A percentile compares a stretch with the other conserved stretches of the same genome.
phyloP scores from a whole-genome alignment of 2,888 invertebrate species.

The Tiliacea aurago region DNA sequence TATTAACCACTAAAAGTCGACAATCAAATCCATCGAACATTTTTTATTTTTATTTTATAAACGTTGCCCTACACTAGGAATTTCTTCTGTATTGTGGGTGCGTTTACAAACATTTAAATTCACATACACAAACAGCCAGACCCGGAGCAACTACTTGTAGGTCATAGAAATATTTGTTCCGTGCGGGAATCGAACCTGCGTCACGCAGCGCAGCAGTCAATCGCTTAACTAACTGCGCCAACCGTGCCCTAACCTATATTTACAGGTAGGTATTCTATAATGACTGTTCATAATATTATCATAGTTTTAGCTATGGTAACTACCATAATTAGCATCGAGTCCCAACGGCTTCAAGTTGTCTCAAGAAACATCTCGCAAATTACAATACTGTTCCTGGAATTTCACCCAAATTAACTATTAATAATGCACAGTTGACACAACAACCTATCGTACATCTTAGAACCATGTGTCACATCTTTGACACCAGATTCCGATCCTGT shows the following conservation, averaged over 20 bases:
- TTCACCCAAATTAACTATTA: conserved; percentile 24
- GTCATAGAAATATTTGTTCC: too few relatives aligned
- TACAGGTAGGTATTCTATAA: not conserved
- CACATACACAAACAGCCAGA: too few relatives aligned
- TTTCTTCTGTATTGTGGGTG: too few relatives aligned
- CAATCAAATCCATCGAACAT: not conserved
- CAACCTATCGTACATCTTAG: conserved; percentile 41
- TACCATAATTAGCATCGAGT: not conserved
- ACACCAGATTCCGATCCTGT: conserved; percentile 59
- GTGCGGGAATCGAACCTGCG: too few relatives aligned
- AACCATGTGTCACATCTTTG: conserved; percentile 60
- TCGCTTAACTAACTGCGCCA: too few relatives aligned
- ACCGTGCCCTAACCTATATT: not conserved
- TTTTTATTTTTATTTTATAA: too few relatives aligned
- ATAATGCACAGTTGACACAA: conserved; percentile 41
- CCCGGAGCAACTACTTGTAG: too few relatives aligned
- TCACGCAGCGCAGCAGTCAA: too few relatives aligned
- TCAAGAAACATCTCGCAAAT: not conserved
- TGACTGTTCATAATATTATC: not conserved
- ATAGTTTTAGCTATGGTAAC: not conserved
- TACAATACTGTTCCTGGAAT: not conserved
- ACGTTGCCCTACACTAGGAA: too few relatives aligned
- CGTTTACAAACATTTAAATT: too few relatives aligned
- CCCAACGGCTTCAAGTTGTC: not conserved
- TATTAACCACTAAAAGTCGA: not conserved